Evolutionary conservation across 2,113 vertebrate genomes (phyloP).

Genomic region (Salvelinus sp.): DNA sequence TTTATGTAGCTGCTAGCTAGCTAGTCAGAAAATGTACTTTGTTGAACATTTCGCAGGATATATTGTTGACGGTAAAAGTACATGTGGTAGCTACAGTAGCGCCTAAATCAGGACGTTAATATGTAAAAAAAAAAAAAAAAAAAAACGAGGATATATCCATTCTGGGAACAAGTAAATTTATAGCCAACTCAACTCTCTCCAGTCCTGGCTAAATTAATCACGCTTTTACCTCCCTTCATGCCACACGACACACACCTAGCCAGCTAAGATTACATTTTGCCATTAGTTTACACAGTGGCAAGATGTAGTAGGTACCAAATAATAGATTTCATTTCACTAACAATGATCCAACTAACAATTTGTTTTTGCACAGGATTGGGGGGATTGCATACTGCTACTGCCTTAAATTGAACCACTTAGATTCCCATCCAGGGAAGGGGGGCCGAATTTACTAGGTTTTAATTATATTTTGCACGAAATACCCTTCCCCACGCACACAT

Average conservation of each 20-base stretch:
- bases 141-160: neutral
- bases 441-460: slow-evolving; percentile 56
- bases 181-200: slow-evolving; percentile 7
- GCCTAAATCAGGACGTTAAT: neutral
- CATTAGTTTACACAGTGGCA: neutral
- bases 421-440: slow-evolving; percentile 58
- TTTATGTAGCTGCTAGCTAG: neutral
- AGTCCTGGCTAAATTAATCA: neutral
- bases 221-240: slow-evolving; percentile 54
- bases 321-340: neutral
- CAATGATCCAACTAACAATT: neutral
- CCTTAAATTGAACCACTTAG: slow-evolving; percentile 63
- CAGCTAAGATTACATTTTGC: neutral
- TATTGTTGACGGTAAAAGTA: neutral
- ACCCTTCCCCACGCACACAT: too few relatives aligned
- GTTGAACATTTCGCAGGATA: neutral
- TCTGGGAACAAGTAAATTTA: slow-evolving; percentile 32
- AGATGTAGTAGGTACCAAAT: neutral
- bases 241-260: neutral
- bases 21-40: neutral
- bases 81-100: neutral
- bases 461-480: neutral
- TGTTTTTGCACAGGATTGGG: neutral
- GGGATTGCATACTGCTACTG: slow-evolving; percentile 28
- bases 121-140: neutral